Percentiles rank a stretch among this genome's conserved stretches.
Evolutionary conservation across 2,888 invertebrate genomes (phyloP).

Genomic region (Drosophila pseudotakahashii): DNA sequence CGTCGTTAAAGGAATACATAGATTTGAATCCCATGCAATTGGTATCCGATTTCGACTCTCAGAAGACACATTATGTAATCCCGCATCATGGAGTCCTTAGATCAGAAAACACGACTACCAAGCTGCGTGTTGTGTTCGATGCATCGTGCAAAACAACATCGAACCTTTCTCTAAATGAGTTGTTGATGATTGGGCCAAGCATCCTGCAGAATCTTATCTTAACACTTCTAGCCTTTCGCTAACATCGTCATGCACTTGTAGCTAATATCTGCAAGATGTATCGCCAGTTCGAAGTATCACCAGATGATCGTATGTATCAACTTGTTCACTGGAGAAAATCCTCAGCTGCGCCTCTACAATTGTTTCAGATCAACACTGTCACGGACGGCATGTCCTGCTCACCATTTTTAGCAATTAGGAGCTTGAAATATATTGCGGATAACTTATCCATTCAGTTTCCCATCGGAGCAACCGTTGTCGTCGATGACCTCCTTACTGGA

Average conservation of each 20-base stretch:
- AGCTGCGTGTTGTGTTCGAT: background rate
- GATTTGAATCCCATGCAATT: background rate
- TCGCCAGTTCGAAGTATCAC: too few species aligned
- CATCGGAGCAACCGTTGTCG: background rate
- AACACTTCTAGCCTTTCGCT: too few species aligned
- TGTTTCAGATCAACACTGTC: background rate
- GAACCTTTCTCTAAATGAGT: background rate
- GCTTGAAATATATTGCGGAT: constrained; percentile 1
- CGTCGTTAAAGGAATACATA: background rate
- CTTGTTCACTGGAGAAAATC: background rate
- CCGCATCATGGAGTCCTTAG: background rate
- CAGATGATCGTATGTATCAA: background rate
- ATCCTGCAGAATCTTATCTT: too few species aligned
- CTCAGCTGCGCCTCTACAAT: background rate
- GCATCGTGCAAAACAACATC: background rate
- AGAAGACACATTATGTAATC: background rate
- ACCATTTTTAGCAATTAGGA: background rate
- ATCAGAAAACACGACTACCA: background rate
- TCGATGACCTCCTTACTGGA: too few species aligned
- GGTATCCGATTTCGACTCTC: background rate
- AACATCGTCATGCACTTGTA: too few species aligned
- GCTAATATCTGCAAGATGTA: too few species aligned
- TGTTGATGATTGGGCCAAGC: too few species aligned
- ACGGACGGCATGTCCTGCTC: background rate
- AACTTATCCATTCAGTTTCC: background rate